Conservation (phyloP, 64 coral and sea anemone species). For the Actinia tenebrosa region DNA sequence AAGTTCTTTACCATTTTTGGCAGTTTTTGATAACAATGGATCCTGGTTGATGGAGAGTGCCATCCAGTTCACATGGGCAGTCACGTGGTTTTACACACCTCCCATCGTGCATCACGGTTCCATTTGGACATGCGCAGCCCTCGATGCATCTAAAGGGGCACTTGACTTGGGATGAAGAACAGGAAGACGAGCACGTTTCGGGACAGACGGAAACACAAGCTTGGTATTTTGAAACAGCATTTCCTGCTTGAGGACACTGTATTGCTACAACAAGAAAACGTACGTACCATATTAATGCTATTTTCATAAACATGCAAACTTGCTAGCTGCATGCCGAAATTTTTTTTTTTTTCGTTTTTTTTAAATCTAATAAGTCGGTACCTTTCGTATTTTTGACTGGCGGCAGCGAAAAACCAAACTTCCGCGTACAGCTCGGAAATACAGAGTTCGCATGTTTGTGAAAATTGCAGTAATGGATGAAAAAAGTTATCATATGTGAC, state of each 20-base stretch:
- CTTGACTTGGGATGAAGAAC: conserved; percentile 20
- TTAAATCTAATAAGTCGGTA: too few relatives aligned
- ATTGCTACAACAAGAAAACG: conserved; percentile 39
- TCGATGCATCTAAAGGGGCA: conserved; percentile 62
- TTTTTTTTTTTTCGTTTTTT: too few relatives aligned
- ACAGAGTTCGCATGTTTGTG: too few relatives aligned
- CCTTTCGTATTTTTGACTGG: too few relatives aligned
- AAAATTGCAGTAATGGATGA: too few relatives aligned
- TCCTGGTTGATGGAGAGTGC: conserved; percentile 26
- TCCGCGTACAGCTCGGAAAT: too few relatives aligned
- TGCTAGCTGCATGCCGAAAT: too few relatives aligned
- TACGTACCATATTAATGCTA: background rate
- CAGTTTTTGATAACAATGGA: conserved; percentile 62
- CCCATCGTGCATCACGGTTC: conserved; percentile 47
- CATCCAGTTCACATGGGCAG: conserved; percentile 62
- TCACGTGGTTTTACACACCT: conserved; percentile 30
- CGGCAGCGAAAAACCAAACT: too few relatives aligned
- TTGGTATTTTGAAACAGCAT: conserved; percentile 47
- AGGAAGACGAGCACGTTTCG: conserved; percentile 34
- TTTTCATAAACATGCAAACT: too few relatives aligned
- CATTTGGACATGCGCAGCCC: conserved; percentile 75
- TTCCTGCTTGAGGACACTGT: conserved; percentile 52
- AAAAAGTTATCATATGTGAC: too few relatives aligned
- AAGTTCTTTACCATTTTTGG: conserved; percentile 52
- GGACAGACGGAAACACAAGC: conserved; percentile 61